A percentile compares a stretch with the other conserved stretches of the same genome.
Evolutionary conservation across 2,113 vertebrate genomes (phyloP).

Genomic region (Nerophis lumbriciformis): DNA sequence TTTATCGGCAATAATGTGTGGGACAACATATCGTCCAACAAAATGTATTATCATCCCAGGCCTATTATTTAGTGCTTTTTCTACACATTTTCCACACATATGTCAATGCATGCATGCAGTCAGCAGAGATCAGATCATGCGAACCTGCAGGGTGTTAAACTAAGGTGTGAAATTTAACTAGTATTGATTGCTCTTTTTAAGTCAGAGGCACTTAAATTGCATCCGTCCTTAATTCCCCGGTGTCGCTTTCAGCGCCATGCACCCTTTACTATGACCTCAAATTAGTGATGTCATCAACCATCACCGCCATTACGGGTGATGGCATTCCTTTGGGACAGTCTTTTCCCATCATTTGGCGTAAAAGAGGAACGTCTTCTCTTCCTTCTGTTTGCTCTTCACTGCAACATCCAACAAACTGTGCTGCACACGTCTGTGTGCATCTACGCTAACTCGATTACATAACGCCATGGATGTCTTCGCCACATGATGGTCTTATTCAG

Average conservation of each 20-base stretch:
- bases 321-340: constrained; percentile 37
- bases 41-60: too few relatives aligned
- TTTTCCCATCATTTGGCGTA: constrained; percentile 17
- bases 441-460: constrained; percentile 16
- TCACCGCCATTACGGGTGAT: constrained; percentile 26
- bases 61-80: too few relatives aligned
- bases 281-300: constrained; percentile 57
- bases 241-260: constrained; percentile 48
- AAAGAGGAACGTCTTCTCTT: constrained; percentile 44
- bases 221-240: constrained; percentile 36
- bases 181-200: constrained; percentile 48
- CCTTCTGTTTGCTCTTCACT: constrained; percentile 26
- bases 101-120: not conserved
- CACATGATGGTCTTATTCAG: constrained; percentile 11
- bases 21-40: too few relatives aligned
- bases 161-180: constrained; percentile 26
- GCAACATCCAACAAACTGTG: constrained; percentile 7
- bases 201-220: constrained; percentile 48
- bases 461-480: constrained; percentile 27
- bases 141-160: constrained; percentile 7
- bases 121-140: constrained; percentile 9
- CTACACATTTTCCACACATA: too few relatives aligned
- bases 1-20: too few relatives aligned
- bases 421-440: not conserved
- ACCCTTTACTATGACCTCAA: constrained; percentile 55